Evolutionary conservation across 2,888 invertebrate genomes (phyloP), one percentile per base, ranked within the genome.

Genomic region (Andrena bucephala): DNA sequence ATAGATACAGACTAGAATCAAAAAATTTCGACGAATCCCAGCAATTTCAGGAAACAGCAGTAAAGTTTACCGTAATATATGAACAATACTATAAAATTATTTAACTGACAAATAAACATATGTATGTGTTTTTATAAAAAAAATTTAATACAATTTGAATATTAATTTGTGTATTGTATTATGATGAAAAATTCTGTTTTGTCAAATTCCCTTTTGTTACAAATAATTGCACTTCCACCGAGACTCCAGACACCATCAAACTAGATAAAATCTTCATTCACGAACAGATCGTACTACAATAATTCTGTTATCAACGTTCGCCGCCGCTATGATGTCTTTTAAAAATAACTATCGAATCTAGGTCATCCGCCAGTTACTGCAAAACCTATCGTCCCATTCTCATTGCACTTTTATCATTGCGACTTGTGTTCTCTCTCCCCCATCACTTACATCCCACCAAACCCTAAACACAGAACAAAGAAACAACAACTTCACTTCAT

Each of bases 261-360:
- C 1, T 10, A 54, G 48, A 74, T 67, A 80, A 75, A 36, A 66
- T 36, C 20, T 74, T 62, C 79, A 67, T 73, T 79, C 71, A 77
- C 54, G 29, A 50, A 36, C 27, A 57, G 48, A 50, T 33, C 57
- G 5, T 33, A 24, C 8, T 1, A 13, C 27, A 50, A 2, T 52
- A 65, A 66, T 31, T 36, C 60, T 3, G 50, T 82, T 82, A 71
- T 80, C 75, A 75, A 50, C 20, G 42, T 48, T 65, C 31, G 36
- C 54, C 29, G 33, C 42, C 60, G 48, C 52, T 73, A 57, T 16
- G 8, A 16, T 24, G 69, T 54, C 29, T 52, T 54, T 73, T 82
- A 75, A 75, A 80, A 74, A 74, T 81, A 80, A 50, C 70, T 71
- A 75, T 63, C 20, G 65, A 62, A 82, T 57, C 62, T 80, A 63